Base-by-base conservation (phyloP, 2,113 vertebrate species). In the Eurystomus gularis region DNA sequence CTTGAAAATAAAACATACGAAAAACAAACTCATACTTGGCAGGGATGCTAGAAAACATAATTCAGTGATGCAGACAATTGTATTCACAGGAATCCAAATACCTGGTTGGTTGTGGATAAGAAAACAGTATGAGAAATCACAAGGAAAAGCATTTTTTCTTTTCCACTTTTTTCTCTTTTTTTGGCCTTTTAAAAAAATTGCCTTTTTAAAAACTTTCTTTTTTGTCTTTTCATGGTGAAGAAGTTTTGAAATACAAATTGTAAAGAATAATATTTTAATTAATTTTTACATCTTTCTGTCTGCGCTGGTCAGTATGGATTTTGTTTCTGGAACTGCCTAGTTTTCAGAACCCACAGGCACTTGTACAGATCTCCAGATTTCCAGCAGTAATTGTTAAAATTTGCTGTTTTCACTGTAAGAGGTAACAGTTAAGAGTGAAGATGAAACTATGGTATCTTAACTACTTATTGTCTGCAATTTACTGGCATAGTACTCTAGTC, bases 21-120 rank as follows among this genome's bases (percentile, higher is more conserved):
- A 71, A 83, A 94, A 8, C 33, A 95, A 94, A 51, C 51, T 92
- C 68, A 71, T 88, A 51, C 68, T 95, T 96, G 82, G 88, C 83
- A 81, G 68, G 35, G 48, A 62, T 92, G 80, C 60, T 86, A 28
- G 55, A 44, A 88, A 83, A 55, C 17, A 17, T 90, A 71, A 68
- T 83, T 88, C 60, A 77, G 0, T 44, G 60, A 77, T 54, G 33
- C 24, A 35, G 52, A 46, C 10, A 90, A 7, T n/a, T 51, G 17
- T 61, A 58, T 77, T 83, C 29, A 40, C 25, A 33, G 37, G 35
- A 83, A 77, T 78, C 29, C 17, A 75, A 80, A n/a, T 54, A 93
- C 54, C 64, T 80, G 40, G 5, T 55, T 86, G 39, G 16, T 19
- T 83, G 17, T 62, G 64, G 31, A 12, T 72, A 57, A 86, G 62